phyloP scores from a whole-genome alignment of 1,140 invertebrate species.

The Scaptomyza graminum region DNA sequence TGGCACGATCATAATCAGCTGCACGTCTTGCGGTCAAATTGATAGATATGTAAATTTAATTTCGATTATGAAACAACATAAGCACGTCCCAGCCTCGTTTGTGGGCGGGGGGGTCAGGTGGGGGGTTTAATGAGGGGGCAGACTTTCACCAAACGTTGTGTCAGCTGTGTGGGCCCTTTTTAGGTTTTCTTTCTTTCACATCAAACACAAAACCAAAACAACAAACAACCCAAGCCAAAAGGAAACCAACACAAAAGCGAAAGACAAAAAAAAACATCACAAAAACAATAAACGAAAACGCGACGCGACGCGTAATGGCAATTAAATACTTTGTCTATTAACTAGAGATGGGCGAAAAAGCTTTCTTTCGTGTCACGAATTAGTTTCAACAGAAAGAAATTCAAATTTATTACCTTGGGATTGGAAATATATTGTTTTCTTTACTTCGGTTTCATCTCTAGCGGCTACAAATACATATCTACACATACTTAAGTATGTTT shows the following conservation, averaged over 20 bases:
- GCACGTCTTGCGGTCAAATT: slow-evolving; percentile 46
- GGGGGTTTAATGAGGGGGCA: slow-evolving; percentile 20
- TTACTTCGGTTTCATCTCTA: background rate
- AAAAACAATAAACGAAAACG: slow-evolving; percentile 52
- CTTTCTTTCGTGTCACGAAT: background rate
- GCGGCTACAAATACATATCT: slow-evolving; percentile 2
- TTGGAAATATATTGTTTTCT: no score
- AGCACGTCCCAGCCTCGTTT: slow-evolving; percentile 50
- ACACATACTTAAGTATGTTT: background rate
- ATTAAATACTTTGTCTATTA: slow-evolving; percentile 58
- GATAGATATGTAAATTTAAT: slow-evolving; percentile 69
- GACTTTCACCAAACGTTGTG: slow-evolving; percentile 69
- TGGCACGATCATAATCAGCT: slow-evolving; percentile 50
- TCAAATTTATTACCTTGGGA: no score
- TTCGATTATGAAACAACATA: slow-evolving; percentile 75
- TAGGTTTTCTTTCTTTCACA: slow-evolving; percentile 26
- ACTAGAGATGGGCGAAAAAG: background rate
- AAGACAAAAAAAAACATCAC: slow-evolving; percentile 8
- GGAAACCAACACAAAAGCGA: slow-evolving; percentile 26
- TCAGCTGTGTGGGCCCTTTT: slow-evolving; percentile 66
- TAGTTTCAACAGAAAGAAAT: no score
- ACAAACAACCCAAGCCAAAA: slow-evolving; percentile 53
- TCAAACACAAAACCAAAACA: slow-evolving; percentile 48
- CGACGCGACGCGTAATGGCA: slow-evolving; percentile 59
- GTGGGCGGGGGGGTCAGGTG: background rate